Percentiles rank a stretch among this genome's conserved stretches.
These are phyloP conservation scores for Alaudala cheleensis DNA, from an alignment of 2,113 vertebrate genomes.

Conservation along the genomic window DNA sequence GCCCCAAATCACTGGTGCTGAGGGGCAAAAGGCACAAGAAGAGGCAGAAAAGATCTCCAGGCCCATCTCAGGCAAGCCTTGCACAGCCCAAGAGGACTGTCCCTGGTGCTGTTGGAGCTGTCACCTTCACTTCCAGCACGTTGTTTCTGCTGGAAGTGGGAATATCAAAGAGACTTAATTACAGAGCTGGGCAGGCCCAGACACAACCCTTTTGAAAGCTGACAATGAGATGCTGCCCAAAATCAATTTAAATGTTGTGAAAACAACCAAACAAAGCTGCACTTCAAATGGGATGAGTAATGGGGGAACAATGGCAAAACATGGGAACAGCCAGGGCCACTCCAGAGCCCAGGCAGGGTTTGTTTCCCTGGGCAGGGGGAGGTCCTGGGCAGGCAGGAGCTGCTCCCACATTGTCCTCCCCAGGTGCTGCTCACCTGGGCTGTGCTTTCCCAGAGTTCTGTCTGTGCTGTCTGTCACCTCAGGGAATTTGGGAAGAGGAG, in stretches of 20 bases:
- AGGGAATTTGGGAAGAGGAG: neutral
- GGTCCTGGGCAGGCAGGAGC: neutral
- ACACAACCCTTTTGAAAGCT: constrained; percentile 21
- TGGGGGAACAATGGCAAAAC: neutral
- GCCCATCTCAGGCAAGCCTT: neutral
- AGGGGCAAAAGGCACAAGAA: neutral
- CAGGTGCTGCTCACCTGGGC: accelerated
- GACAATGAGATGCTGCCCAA: neutral
- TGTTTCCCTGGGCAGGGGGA: neutral
- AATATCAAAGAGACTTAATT: constrained; percentile 44
- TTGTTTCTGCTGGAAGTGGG: constrained; percentile 19
- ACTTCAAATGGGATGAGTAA: neutral
- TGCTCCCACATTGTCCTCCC: neutral
- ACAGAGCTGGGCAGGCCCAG: constrained; percentile 20
- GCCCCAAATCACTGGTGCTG: neutral
- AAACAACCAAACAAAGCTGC: constrained; percentile 25
- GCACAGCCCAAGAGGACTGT: neutral
- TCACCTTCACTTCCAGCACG: neutral
- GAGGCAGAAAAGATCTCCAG: neutral
- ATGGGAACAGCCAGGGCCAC: neutral
- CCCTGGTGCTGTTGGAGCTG: neutral
- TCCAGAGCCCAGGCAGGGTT: neutral
- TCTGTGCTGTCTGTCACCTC: neutral
- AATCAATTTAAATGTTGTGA: neutral
- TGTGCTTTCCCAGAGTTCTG: neutral